Base-by-base conservation (phyloP, 1,140 invertebrate genomes). In the Neuroterus valhalla region DNA sequence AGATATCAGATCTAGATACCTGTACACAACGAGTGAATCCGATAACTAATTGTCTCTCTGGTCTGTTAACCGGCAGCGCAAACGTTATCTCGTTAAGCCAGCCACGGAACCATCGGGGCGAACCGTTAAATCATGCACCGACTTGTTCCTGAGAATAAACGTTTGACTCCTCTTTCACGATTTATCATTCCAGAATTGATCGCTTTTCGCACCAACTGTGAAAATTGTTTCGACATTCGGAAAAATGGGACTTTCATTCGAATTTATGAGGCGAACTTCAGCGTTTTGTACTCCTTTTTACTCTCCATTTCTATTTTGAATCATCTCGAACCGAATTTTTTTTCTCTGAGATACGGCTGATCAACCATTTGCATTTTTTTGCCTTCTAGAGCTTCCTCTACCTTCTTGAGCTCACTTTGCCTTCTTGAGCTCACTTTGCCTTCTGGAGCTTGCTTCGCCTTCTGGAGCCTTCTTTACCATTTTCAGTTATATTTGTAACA, bases 21-120 rank as follows among this genome's bases (percentile, higher is more conserved):
- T n/a, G 12, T n/a, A 38, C 1, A 62, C 55, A 62, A 62, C 55
- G 8, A 38, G 55, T 23, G 55, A 62, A 62, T 62, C 55, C 55
- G 55, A 62, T 62, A 62, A 62, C 55, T 62, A 62, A 62, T 62
- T 62, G 55, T 62, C 55, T 62, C 55, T 15, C 55, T 62, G 55
- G 55, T 38, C 55, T 62, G 55, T 62, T 62, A 62, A 62, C 55
- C 55, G 23, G 55, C 55, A 31, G 55, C 55, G 26, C 55, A 62
- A 23, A 26, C 55, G 55, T 62, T 62, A 62, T 62, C 55, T 62
- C 55, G 55, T 62, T 62, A 62, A 62, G 55, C 55, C 55, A 62
- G 55, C 55, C 55, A 38, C 55, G 55, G 31, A 62, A 62, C 55
- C 55, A 62, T 62, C 55, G 26, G 23, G 23, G 14, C 55, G 31